phyloP scores from a whole-genome alignment of 2,113 vertebrate species.

The Charina bottae region DNA sequence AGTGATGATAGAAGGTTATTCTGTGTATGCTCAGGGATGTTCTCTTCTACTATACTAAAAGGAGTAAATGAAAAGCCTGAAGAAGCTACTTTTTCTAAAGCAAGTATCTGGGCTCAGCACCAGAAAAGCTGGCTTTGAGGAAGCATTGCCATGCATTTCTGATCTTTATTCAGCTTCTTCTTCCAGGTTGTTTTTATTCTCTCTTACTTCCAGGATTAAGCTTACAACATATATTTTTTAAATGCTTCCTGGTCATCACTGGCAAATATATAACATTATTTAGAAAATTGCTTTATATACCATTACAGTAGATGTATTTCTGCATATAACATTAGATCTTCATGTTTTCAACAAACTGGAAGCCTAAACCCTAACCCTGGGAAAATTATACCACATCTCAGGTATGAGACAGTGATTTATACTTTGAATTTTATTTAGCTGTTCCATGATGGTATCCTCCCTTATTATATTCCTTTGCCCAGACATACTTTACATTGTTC shows the following conservation, averaged over 20 bases:
- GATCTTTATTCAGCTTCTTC: too few species aligned
- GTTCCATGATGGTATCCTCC: conserved; percentile 58
- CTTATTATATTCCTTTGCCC: conserved; percentile 62
- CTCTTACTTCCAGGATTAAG: background rate
- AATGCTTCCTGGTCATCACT: background rate
- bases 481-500: conserved; percentile 59
- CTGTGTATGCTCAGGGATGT: background rate
- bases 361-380: background rate
- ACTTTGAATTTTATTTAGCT: conserved; percentile 53
- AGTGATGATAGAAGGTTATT: background rate
- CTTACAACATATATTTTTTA: background rate
- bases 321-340: background rate
- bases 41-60: background rate
- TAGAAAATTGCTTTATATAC: background rate
- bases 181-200: background rate
- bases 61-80: background rate
- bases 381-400: conserved; percentile 41
- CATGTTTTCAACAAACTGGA: background rate
- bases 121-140: background rate
- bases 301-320: background rate
- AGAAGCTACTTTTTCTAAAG: background rate
- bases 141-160: background rate
- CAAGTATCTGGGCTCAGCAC: background rate
- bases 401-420: conserved; percentile 18
- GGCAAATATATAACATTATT: background rate